phyloP scores from a whole-genome alignment of 2,113 vertebrate species.

The Pandion haliaetus region DNA sequence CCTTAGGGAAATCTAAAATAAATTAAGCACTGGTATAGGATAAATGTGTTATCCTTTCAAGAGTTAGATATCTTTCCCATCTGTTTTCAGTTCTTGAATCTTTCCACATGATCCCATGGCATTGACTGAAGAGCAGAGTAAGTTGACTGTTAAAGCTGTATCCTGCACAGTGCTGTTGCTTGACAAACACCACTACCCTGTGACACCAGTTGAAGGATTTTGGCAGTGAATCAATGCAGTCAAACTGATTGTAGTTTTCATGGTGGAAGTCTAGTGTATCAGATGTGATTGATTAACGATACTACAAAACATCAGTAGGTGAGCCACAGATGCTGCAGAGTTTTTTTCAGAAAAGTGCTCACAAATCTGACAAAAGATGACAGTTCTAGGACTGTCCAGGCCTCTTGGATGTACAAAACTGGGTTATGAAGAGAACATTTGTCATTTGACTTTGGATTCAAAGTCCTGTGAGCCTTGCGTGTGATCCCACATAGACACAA shows the following conservation, averaged over 20 bases:
- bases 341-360: neutral
- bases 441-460: neutral
- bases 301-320: neutral
- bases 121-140: neutral
- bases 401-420: neutral
- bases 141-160: neutral
- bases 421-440: neutral
- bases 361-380: neutral
- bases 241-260: neutral
- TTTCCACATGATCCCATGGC: neutral
- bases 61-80: neutral
- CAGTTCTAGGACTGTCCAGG: neutral
- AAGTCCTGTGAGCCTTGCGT: neutral
- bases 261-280: neutral
- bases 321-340: neutral
- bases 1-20: neutral
- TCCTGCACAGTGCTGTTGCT: neutral
- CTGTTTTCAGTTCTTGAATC: constrained; percentile 22
- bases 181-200: neutral
- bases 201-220: neutral
- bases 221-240: neutral
- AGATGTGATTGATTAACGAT: neutral
- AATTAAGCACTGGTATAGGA: neutral
- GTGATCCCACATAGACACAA: neutral
- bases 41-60: neutral